A percentile compares a stretch with the other conserved stretches of the same genome.
Conservation (phyloP, 1,140 invertebrate genomes). For the Drosophila pruinosa region DNA sequence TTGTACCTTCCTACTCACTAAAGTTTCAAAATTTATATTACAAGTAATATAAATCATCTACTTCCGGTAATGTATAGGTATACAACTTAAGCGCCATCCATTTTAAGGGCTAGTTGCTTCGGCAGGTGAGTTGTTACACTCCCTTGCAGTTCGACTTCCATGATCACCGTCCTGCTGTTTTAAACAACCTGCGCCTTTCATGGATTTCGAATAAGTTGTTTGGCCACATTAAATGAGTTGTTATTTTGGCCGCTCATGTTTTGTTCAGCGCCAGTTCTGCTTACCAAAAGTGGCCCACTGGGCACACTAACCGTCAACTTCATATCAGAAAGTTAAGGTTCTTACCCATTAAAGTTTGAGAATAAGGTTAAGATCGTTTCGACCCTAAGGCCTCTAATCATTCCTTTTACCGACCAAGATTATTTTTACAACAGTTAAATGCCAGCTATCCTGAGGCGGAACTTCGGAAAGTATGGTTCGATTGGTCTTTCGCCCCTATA, state of each 20-base stretch:
- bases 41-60: slow-evolving; percentile 68
- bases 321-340: slow-evolving; percentile 96
- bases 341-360: slow-evolving; percentile 88
- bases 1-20: slow-evolving; percentile 88
- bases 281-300: slow-evolving; percentile 95
- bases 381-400: too few relatives aligned
- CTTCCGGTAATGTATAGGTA: slow-evolving; percentile 87
- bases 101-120: slow-evolving; percentile 95
- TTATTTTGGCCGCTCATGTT: slow-evolving; percentile 88
- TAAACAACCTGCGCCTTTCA: too few relatives aligned
- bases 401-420: too few relatives aligned
- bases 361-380: slow-evolving; percentile 29
- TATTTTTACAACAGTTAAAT: too few relatives aligned
- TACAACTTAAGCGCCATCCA: slow-evolving; percentile 93
- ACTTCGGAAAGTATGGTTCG: too few relatives aligned
- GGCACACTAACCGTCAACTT: slow-evolving; percentile 91
- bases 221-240: too few relatives aligned
- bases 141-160: slow-evolving; percentile 91
- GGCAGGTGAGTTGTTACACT: slow-evolving; percentile 95
- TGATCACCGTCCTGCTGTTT: slow-evolving; percentile 95
- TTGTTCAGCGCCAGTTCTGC: slow-evolving; percentile 95
- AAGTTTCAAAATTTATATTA: slow-evolving; percentile 82
- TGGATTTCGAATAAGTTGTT: too few relatives aligned
- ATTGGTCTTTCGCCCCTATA: slow-evolving; percentile 97
- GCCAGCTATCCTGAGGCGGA: too few relatives aligned